These are phyloP conservation scores for Brachyhypopomus occidentalis DNA, from an alignment of 2,113 vertebrate genomes.

Conservation along the genomic window DNA sequence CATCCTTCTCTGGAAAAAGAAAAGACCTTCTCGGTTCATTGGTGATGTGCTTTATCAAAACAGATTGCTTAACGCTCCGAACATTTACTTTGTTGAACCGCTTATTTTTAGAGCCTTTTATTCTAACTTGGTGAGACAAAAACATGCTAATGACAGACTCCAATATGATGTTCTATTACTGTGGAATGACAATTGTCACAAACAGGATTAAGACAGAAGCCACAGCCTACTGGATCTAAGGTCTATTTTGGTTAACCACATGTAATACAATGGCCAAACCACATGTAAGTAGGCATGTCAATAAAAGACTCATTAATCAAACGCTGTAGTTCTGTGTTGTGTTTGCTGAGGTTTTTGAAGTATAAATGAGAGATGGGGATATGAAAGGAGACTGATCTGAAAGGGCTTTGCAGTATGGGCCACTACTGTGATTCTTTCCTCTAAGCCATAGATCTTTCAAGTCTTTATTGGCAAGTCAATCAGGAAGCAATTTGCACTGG, in stretches of 20 bases:
- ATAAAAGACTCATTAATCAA: conserved; percentile 69
- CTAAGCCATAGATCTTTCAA: conserved; percentile 18
- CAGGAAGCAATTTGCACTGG: conserved; percentile 27
- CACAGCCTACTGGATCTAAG: conserved; percentile 58
- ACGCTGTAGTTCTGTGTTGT: conserved; percentile 53
- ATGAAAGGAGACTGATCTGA: conserved; percentile 42
- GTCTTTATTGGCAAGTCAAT: conserved; percentile 35
- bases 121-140: conserved; percentile 53
- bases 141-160: conserved; percentile 66
- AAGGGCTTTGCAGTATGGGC: conserved; percentile 5
- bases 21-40: background rate
- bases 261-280: conserved; percentile 70
- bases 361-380: conserved; percentile 49
- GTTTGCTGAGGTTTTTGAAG: conserved; percentile 68
- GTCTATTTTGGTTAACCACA: conserved; percentile 70
- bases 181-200: conserved; percentile 62
- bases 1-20: conserved; percentile 35
- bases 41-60: conserved; percentile 34
- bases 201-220: conserved; percentile 62
- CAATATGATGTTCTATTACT: conserved; percentile 58
- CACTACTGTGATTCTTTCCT: conserved; percentile 22
- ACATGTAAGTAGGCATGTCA: conserved; percentile 71
- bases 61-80: conserved; percentile 51
- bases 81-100: conserved; percentile 44
- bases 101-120: conserved; percentile 47